Evolutionary conservation across 35 echinoderm and acorn worm genomes (phyloP).

Genomic region (Hemicentrotus pulcherrimus): DNA sequence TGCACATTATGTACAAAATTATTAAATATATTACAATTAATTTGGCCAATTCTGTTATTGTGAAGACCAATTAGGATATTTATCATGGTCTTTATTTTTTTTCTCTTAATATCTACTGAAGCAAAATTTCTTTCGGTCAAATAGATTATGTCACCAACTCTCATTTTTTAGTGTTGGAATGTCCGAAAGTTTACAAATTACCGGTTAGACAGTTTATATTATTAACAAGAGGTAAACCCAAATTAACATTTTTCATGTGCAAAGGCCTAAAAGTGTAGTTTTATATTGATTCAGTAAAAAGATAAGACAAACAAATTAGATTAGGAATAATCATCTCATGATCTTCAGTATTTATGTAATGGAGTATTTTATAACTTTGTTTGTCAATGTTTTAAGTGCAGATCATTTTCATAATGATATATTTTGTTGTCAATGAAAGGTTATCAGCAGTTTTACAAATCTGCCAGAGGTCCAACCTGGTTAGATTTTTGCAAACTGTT

Average conservation of each 20-base stretch:
- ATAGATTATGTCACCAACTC: background rate
- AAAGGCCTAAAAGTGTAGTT: background rate
- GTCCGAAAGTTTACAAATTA: background rate
- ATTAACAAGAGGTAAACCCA: background rate
- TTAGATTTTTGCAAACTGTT: too few relatives aligned
- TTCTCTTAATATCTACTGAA: background rate
- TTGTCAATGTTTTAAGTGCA: background rate
- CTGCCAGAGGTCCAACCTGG: too few relatives aligned
- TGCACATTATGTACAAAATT: background rate
- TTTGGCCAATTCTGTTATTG: too few relatives aligned
- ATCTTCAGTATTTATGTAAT: background rate
- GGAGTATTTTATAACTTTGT: background rate
- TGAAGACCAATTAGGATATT: background rate
- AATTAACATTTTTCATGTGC: background rate
- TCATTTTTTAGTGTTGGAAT: background rate
- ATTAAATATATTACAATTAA: background rate
- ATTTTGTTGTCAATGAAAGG: too few relatives aligned
- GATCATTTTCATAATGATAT: background rate
- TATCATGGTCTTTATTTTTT: background rate
- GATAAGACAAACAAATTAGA: background rate
- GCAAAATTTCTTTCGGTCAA: background rate
- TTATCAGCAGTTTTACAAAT: background rate
- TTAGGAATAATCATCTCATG: background rate
- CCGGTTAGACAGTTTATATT: background rate
- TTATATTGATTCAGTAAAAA: background rate